phyloP scores from a whole-genome alignment of 92 coral and sea anemone species.

The Porites rus region DNA sequence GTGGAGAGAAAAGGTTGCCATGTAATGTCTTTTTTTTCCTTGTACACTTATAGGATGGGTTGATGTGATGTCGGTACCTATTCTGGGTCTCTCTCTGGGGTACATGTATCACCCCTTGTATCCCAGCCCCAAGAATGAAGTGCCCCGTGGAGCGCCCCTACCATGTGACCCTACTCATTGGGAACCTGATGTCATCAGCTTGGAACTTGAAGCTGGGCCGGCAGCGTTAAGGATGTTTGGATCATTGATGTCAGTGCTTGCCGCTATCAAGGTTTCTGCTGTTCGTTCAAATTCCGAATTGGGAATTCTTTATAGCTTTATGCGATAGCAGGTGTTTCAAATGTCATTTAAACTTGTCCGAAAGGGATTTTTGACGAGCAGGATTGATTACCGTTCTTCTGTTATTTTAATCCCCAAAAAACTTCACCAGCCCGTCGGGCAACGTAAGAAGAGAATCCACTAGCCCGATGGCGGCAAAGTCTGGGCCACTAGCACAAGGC shows the following conservation, averaged over 20 bases:
- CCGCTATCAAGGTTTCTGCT: conserved; percentile 83
- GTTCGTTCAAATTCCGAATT: not conserved
- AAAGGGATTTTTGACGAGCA: no score
- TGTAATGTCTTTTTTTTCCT: not conserved
- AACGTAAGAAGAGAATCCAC: no score
- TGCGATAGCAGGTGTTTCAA: no score
- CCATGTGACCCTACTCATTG: conserved; percentile 82
- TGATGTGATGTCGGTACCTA: conserved; percentile 95
- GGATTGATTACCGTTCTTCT: no score
- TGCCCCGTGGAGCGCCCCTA: conserved; percentile 69
- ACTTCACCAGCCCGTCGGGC: no score
- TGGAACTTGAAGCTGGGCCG: conserved; percentile 97
- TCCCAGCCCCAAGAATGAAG: conserved; percentile 75
- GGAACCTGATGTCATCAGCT: conserved; percentile 95
- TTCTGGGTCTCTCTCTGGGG: conserved; percentile 84
- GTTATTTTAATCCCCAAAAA: no score
- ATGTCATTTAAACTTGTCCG: no score
- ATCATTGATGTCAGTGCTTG: conserved; percentile 80
- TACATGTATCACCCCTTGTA: conserved; percentile 94
- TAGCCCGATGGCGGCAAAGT: no score
- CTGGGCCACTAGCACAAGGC: no score
- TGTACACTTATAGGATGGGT: conserved; percentile 78
- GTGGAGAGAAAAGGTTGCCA: no score
- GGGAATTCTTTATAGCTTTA: no score
- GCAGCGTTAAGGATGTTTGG: conserved; percentile 93